Base-by-base conservation (phyloP, 2,888 invertebrate species). In the Tenodera sinensis region DNA sequence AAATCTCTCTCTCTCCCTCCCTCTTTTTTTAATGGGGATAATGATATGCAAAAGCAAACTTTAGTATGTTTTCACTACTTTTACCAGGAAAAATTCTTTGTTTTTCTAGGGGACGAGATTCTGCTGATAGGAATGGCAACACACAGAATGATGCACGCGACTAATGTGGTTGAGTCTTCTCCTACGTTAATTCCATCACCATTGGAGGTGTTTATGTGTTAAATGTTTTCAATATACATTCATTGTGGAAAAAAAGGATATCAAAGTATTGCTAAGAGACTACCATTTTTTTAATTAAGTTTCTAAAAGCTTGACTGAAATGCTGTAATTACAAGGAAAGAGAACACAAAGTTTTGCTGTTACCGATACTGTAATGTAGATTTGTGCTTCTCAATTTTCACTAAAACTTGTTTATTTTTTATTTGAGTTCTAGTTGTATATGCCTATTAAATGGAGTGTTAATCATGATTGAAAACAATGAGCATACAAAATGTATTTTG, bases 101-200 rank as follows among this genome's bases (percentile, higher is more conserved):
- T 71, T 25, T 71, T 89, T 89, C 47, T 86, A 89, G 89, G 89
- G 86, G 82, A 47, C 71, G 88, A 28, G 84, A 82, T 82, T 89
- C 89, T 20, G 85, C 83, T 30, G 89, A 89, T 83, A 89, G 83
- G 86, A 89, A 89, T 86, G 89, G 85, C n/a, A 89, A 89, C 83
- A 89, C 83, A 12, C 89, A 89, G 86, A 89, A 89, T 83, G 89
- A 89, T 83, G 89, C 86, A 47, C 89, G 89, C 12, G 85, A 86
- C 86, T 89, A 89, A 28, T 25, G 14, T 71, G 54, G 54, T 71
- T 25, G 42, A 54, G 54, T 42, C 54, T 71, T 3, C 54, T 54
- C 20, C 54, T 20, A 20, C 25, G 20, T 71, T 71, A 71, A 71
- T 4, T 71, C 25, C 54, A 71, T 71, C 15, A 71, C 54, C 15